Percentiles rank a stretch among this genome's conserved stretches.
phyloP scores from a whole-genome alignment of 2,888 invertebrate species.

The Ceratothoa steindachneri region DNA sequence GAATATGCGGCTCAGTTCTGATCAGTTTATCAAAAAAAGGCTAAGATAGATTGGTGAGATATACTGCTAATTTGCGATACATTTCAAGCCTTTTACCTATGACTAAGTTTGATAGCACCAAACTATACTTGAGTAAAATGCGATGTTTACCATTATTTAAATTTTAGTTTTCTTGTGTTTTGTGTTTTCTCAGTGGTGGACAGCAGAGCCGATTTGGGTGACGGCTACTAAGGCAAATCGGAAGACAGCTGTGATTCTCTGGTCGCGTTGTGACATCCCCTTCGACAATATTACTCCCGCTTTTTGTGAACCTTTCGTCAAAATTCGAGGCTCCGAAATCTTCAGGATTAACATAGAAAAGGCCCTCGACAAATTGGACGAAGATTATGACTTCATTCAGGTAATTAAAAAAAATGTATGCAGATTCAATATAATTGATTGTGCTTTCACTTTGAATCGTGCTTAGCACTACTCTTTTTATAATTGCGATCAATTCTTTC shows the following conservation, averaged over 20 bases:
- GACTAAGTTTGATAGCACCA: too few relatives aligned
- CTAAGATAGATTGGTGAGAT: too few relatives aligned
- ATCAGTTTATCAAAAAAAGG: too few relatives aligned
- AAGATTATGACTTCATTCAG: constrained; percentile 41
- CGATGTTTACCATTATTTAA: too few relatives aligned
- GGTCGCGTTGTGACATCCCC: constrained; percentile 50
- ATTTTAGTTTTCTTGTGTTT: neutral
- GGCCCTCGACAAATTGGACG: constrained; percentile 32
- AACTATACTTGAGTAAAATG: too few relatives aligned
- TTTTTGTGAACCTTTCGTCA: constrained; percentile 29
- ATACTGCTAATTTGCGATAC: too few relatives aligned
- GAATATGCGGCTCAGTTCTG: too few relatives aligned
- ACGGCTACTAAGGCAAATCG: constrained; percentile 51
- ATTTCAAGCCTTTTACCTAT: too few relatives aligned
- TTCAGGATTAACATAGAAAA: constrained; percentile 32
- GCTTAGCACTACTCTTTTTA: too few relatives aligned
- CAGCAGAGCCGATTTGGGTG: constrained; percentile 52
- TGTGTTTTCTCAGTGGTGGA: constrained; percentile 49
- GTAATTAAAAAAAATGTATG: too few relatives aligned
- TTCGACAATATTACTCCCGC: constrained; percentile 44
- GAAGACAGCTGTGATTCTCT: constrained; percentile 48
- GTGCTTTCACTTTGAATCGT: too few relatives aligned
- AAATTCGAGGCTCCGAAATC: constrained; percentile 24
- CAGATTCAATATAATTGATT: neutral
- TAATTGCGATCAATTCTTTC: too few relatives aligned